These are phyloP conservation scores for Dysmachus trigonus DNA, from an alignment of 2,888 invertebrate species.

Conservation along the genomic window DNA sequence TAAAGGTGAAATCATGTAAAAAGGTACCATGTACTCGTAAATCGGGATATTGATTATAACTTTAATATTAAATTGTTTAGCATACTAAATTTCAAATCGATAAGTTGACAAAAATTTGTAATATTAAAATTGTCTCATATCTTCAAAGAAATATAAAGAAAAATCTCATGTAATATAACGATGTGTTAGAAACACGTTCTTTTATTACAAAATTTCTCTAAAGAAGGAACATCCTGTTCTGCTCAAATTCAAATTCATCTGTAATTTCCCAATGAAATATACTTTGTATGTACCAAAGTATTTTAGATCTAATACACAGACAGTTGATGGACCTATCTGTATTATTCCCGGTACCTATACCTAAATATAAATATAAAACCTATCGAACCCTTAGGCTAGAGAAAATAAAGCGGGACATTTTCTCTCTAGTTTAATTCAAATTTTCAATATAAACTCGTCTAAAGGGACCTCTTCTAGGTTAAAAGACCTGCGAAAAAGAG, in stretches of 20 bases:
- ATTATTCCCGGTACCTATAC: neutral
- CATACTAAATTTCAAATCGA: neutral
- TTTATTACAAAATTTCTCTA: neutral
- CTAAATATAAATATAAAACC: too few species aligned
- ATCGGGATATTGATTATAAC: too few species aligned
- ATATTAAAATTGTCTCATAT: neutral
- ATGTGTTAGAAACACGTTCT: neutral
- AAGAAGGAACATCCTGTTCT: neutral
- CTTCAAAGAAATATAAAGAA: neutral
- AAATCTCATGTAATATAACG: neutral
- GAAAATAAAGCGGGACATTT: neutral
- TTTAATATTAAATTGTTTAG: neutral
- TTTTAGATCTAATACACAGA: neutral
- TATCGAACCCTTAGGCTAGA: neutral
- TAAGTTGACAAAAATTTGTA: neutral
- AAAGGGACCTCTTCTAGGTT: neutral
- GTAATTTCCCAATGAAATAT: neutral
- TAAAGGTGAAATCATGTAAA: too few species aligned
- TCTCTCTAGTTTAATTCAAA: neutral
- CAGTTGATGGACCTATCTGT: neutral
- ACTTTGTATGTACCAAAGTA: neutral
- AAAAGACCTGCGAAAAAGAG: neutral
- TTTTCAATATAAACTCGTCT: neutral
- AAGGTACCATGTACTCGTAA: too few species aligned
- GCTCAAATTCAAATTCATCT: neutral